These are phyloP conservation scores for Sander vitreus DNA, from an alignment of 2,113 vertebrate species.

Conservation along the genomic window DNA sequence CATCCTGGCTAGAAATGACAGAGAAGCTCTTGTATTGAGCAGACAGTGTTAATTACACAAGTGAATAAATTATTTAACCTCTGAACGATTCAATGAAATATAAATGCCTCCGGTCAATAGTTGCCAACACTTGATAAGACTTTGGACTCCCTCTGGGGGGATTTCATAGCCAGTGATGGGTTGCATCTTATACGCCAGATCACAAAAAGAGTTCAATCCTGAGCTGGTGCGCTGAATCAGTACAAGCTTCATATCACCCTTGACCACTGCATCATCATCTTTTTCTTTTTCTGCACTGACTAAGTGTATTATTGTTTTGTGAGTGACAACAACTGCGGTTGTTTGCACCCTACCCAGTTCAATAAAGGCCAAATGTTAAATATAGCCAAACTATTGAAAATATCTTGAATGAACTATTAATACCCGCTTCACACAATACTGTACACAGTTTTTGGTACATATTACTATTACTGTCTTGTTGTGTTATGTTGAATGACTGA, in stretches of 20 bases:
- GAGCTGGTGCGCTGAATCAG: conserved; percentile 56
- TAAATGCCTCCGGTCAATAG: conserved; percentile 77
- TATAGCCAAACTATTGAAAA: not conserved
- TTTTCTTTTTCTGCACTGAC: not conserved
- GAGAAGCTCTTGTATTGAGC: conserved; percentile 50
- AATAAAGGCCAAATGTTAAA: not conserved
- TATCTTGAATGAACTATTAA: not conserved
- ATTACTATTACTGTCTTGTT: not conserved
- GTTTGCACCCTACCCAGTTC: not conserved
- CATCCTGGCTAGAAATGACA: conserved; percentile 27
- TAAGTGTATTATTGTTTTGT: not conserved
- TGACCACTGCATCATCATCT: conserved; percentile 8
- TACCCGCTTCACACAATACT: too few species aligned
- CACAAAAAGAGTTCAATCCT: conserved; percentile 60
- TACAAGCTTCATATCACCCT: conserved; percentile 6
- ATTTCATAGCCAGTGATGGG: conserved; percentile 45
- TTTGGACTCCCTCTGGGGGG: conserved; percentile 69
- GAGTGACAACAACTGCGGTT: not conserved
- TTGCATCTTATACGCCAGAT: conserved; percentile 45
- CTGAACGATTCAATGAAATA: conserved; percentile 79
- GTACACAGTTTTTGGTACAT: not conserved
- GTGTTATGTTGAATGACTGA: not conserved
- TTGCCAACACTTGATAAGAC: conserved; percentile 73
- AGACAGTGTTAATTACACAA: conserved; percentile 79
- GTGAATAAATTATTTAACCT: conserved; percentile 82